Percentiles rank a stretch among this genome's conserved stretches.
These are phyloP conservation scores for Formica aserva DNA, from an alignment of 2,888 invertebrate genomes.

Conservation along the genomic window DNA sequence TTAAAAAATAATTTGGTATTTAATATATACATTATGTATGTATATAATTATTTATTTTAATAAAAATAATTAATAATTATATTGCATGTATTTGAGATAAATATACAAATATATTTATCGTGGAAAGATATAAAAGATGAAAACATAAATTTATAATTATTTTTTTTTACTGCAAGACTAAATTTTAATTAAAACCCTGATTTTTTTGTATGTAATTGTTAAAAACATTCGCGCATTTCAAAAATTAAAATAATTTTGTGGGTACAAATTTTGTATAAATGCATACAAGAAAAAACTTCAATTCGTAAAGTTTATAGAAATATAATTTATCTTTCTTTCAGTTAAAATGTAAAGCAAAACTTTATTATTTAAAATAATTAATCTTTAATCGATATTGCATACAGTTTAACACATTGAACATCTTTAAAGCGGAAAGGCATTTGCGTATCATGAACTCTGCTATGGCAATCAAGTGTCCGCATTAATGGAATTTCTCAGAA, in stretches of 20 bases:
- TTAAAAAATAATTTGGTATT: not conserved
- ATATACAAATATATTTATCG: not conserved
- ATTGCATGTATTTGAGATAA: not conserved
- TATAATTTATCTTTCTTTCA: not conserved
- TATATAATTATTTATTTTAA: not conserved
- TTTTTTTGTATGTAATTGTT: not conserved
- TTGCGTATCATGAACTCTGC: slow-evolving; percentile 22
- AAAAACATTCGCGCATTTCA: not conserved
- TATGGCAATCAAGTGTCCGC: slow-evolving; percentile 19
- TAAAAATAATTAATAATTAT: not conserved
- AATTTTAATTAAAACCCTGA: not conserved
- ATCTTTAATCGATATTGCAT: slow-evolving; percentile 4
- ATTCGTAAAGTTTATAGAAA: not conserved
- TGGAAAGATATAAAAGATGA: not conserved
- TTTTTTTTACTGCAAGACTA: not conserved
- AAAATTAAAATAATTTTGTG: not conserved
- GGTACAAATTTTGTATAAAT: not conserved
- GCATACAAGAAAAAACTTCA: too few relatives aligned
- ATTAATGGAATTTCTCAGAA: slow-evolving; percentile 40
- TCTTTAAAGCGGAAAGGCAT: not conserved
- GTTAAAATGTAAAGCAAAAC: not conserved
- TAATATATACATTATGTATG: slow-evolving; percentile 5
- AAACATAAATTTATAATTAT: not conserved
- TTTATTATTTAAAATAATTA: slow-evolving; percentile 7
- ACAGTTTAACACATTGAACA: not conserved